A percentile compares a stretch with the other conserved stretches of the same genome.
These are phyloP conservation scores for Gracilinanus agilis DNA, from an alignment of 2,113 vertebrate genomes.

Conservation along the genomic window DNA sequence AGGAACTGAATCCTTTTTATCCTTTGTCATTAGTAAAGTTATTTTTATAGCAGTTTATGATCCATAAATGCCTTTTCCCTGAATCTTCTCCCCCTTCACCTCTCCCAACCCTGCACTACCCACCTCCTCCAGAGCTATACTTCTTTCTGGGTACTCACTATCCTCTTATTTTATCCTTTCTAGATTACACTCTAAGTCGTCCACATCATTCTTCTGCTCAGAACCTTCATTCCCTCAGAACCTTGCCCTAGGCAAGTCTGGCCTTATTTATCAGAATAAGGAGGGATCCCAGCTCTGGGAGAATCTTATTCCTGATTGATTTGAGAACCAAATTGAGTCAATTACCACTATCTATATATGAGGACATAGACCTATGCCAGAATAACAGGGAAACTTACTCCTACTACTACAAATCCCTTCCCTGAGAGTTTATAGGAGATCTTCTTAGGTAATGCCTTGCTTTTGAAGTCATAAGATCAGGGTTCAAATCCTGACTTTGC, in stretches of 20 bases:
- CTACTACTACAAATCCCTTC: background rate
- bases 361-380: background rate
- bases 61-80: background rate
- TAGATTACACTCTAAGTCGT: background rate
- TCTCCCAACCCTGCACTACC: background rate
- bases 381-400: background rate
- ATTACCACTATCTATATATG: background rate
- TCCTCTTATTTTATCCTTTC: background rate
- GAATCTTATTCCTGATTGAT: background rate
- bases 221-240: background rate
- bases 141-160: background rate
- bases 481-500: background rate
- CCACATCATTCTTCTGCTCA: background rate
- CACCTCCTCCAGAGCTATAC: background rate
- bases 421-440: background rate
- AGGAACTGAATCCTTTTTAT: background rate
- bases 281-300: background rate
- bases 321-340: background rate
- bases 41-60: background rate
- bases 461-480: background rate
- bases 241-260: background rate
- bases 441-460: background rate
- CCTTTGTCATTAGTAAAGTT: background rate
- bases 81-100: no score
- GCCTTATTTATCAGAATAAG: background rate